Conservation (phyloP, 1,140 invertebrate genomes). For the Odontomachus brunneus region DNA sequence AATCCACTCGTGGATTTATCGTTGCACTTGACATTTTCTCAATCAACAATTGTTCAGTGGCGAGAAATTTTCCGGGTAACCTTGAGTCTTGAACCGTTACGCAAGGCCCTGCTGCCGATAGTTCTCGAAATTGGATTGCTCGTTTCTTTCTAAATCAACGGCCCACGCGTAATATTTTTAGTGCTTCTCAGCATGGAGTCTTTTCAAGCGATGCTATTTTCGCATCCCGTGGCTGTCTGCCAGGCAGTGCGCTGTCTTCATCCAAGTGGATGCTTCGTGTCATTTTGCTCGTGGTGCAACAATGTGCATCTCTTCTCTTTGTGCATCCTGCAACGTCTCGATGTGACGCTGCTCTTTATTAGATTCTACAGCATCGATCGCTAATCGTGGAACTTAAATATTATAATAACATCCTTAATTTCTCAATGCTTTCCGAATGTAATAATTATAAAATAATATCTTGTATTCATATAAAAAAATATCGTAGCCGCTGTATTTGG, state of each 20-base stretch:
- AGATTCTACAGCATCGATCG: too few species aligned
- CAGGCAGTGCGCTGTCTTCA: background rate
- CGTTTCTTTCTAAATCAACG: constrained; percentile 36
- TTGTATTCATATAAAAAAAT: too few species aligned
- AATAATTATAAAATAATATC: too few species aligned
- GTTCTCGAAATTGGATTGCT: constrained; percentile 22
- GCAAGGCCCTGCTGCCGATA: background rate
- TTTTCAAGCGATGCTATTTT: constrained; percentile 53
- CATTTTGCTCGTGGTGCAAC: constrained; percentile 13
- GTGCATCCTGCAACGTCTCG: too few species aligned
- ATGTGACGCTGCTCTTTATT: too few species aligned
- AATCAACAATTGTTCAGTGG: background rate
- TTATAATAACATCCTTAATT: too few species aligned
- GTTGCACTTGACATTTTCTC: background rate
- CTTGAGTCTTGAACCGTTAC: constrained; percentile 34
- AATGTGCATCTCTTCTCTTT: constrained; percentile 21
- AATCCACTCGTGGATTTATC: background rate
- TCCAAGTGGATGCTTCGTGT: background rate
- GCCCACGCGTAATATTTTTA: constrained; percentile 58
- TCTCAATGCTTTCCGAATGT: too few species aligned
- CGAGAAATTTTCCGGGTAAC: constrained; percentile 13
- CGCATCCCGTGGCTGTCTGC: background rate
- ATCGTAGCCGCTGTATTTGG: too few species aligned
- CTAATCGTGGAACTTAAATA: too few species aligned
- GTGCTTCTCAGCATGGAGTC: constrained; percentile 44